Base-by-base conservation (phyloP, 2,888 invertebrate species). In the Marronus borbonicus region DNA sequence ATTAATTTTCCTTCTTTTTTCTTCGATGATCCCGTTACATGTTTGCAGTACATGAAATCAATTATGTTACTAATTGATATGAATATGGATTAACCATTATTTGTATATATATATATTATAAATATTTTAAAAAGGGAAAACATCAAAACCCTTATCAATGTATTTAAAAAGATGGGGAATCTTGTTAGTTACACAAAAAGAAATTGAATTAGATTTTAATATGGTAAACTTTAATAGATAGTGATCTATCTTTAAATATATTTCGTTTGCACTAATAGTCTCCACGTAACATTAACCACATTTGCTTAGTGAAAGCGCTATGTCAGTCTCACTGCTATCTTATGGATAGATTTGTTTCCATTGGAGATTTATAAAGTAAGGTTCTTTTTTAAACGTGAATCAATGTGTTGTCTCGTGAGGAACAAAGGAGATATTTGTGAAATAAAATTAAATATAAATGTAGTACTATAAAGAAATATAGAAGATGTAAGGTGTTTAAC, bases 1-100 rank as follows among this genome's bases (percentile, higher is more conserved):
- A 84, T 80, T 85, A n/a, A 66, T 78, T 78, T 62, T 85, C 83
- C 17, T 52, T 52, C 52, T 52, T 52, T 52, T 52, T 82, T 81
- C 81, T 77, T 62, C 81, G 76, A 79, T 77, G 62, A 80, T 72
- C 64, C 78, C 39, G 76, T 76, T 81, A 82, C 82, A 83, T 82
- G 81, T 82, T 82, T 83, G 83, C 83, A 82, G 81, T 80, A 82
- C 78, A 75, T 49, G 49, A 55, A 14, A 31, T 60, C 31, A 39
- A 49, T 69, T 68, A 52, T 52, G 55, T 31, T 65, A 76, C 31
- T 12, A 64, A 14, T 64, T 36, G 62, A 24, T 75, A 62, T 62
- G 24, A 39, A 69, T 50, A 69, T 69, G 55, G 36, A 58, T 55
- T 70, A 70, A 36, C 36, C 17, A 55, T 70, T 70, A 70, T 58